Conservation (phyloP, 1,140 invertebrate genomes). For the Nephila pilipes region DNA sequence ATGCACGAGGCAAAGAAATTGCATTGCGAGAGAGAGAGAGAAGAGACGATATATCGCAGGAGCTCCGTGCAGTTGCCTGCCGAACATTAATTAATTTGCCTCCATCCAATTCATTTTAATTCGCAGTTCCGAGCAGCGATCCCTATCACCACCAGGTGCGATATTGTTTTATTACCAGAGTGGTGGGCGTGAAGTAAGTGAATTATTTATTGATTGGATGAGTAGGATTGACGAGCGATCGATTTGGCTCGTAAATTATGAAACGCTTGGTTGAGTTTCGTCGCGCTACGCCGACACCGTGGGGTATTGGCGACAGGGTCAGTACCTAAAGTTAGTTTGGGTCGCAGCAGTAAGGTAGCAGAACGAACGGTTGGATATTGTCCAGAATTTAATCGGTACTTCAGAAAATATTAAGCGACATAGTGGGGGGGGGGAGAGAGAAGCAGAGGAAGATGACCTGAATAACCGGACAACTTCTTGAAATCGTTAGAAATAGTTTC, state of each 20-base stretch:
- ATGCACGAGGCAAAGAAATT: conserved; percentile 26
- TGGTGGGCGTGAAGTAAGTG: not conserved
- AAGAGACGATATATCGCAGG: not conserved
- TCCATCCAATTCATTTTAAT: conserved; percentile 55
- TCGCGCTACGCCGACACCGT: too few species aligned
- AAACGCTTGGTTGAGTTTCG: not conserved
- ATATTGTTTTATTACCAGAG: conserved; percentile 38
- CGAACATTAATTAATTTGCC: conserved; percentile 53
- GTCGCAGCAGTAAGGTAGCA: too few species aligned
- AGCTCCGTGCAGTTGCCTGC: not conserved
- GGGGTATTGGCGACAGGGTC: too few species aligned
- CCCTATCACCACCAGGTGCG: not conserved
- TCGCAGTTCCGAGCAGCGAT: not conserved
- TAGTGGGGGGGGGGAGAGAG: too few species aligned
- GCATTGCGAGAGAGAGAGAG: not conserved
- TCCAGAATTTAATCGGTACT: too few species aligned
- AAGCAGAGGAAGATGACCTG: too few species aligned
- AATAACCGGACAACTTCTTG: too few species aligned
- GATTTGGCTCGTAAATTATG: conserved; percentile 1
- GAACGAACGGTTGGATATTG: too few species aligned
- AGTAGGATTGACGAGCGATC: conserved; percentile 1
- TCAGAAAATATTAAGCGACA: too few species aligned
- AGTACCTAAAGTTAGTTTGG: too few species aligned
- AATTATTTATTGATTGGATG: conserved; percentile 6
- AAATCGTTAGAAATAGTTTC: too few species aligned